These are phyloP conservation scores for Cepaea hortensis DNA, from an alignment of 2,888 invertebrate species.

Conservation along the genomic window DNA sequence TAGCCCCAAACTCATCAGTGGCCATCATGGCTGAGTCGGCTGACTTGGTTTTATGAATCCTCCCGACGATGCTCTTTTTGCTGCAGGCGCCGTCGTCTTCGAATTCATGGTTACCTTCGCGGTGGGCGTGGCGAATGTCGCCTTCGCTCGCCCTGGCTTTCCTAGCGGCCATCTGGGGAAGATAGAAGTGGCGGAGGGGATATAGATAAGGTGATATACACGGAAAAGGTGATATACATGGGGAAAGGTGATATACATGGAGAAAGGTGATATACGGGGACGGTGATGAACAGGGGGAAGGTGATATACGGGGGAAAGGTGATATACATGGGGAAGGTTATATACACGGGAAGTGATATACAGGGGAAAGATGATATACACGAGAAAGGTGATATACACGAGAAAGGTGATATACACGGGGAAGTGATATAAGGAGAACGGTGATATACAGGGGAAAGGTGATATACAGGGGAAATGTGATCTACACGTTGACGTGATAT, in stretches of 20 bases:
- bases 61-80: conserved; percentile 47
- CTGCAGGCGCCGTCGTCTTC: conserved; percentile 11
- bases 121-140: conserved; percentile 29
- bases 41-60: conserved; percentile 66
- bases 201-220: no score
- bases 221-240: no score
- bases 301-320: not conserved
- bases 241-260: no score
- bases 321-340: not conserved
- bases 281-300: not conserved
- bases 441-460: not conserved
- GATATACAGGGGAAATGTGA: not conserved
- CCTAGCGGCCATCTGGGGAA: conserved; percentile 3
- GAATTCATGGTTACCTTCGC: conserved; percentile 8
- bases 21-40: conserved; percentile 69
- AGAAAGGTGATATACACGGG: not conserved
- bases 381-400: not conserved
- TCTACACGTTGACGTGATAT: not conserved
- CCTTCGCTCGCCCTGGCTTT: conserved; percentile 38
- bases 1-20: conserved; percentile 56
- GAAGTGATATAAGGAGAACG: not conserved
- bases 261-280: no score
- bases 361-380: not conserved
- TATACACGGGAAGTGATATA: not conserved
- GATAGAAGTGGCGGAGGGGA: not conserved